Conservation (phyloP, 64 coral and sea anemone genomes). For the Montipora foliosa region DNA sequence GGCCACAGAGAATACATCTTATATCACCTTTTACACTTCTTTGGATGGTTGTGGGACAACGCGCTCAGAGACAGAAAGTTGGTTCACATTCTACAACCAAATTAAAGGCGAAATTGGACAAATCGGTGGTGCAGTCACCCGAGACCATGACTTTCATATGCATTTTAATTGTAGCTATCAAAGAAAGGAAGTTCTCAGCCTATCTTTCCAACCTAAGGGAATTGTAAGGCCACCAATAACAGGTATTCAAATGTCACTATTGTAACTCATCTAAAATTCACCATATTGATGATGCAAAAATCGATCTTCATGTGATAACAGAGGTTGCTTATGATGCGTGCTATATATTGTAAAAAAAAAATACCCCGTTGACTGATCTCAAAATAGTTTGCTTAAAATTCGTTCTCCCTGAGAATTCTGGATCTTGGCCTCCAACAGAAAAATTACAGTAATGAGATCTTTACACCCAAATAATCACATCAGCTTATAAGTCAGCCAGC, state of each 20-base stretch:
- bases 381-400: too few species aligned
- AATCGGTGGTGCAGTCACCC: constrained; percentile 32
- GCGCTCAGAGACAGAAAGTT: constrained; percentile 34
- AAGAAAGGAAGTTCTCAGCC: constrained; percentile 8
- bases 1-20: constrained; percentile 27
- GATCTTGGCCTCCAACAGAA: too few species aligned
- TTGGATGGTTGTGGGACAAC: constrained; percentile 66
- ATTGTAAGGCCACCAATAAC: neutral
- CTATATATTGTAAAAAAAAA: too few species aligned
- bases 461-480: too few species aligned
- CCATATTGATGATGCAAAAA: too few species aligned
- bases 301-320: too few species aligned
- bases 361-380: too few species aligned
- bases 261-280: too few species aligned
- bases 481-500: too few species aligned
- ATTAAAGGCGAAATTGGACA: neutral
- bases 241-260: neutral
- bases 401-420: too few species aligned
- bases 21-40: constrained; percentile 48
- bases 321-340: too few species aligned
- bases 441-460: too few species aligned
- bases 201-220: neutral
- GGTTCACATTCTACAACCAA: constrained; percentile 49
- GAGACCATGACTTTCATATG: constrained; percentile 51
- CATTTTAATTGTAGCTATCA: constrained; percentile 74